These are phyloP conservation scores for Scarus forsteni DNA, from an alignment of 2,797 vertebrate species.

Conservation along the genomic window DNA sequence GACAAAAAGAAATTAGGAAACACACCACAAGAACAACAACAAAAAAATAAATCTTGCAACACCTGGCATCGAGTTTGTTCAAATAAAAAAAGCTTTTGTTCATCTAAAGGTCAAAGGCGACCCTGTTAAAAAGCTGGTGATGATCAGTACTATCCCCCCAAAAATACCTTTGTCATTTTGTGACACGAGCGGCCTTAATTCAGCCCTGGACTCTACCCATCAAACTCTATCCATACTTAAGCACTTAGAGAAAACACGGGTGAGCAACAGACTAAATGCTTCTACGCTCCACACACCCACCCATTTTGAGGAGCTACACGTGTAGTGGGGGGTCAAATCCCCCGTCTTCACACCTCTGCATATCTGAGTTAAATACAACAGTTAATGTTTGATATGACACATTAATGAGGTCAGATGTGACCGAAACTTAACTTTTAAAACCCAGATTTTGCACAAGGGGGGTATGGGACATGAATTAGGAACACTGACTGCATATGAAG, in stretches of 20 bases:
- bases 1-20: conserved; percentile 55
- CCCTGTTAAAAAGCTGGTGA: conserved; percentile 79
- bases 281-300: conserved; percentile 23
- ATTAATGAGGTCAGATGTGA: not conserved
- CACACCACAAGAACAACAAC: conserved; percentile 63
- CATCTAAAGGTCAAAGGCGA: conserved; percentile 72
- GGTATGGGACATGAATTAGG: not conserved
- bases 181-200: conserved; percentile 12
- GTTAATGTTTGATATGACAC: conserved; percentile 48
- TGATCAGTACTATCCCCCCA: conserved; percentile 62
- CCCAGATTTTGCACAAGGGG: conserved; percentile 5
- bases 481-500: too few relatives aligned
- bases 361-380: conserved; percentile 22
- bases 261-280: conserved; percentile 16
- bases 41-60: conserved; percentile 62
- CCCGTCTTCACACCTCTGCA: conserved; percentile 38
- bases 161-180: conserved; percentile 18
- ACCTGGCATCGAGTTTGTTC: conserved; percentile 77
- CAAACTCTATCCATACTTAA: conserved; percentile 26
- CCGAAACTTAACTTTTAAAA: conserved; percentile 13
- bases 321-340: conserved; percentile 36
- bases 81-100: conserved; percentile 75
- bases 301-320: conserved; percentile 54
- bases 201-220: conserved; percentile 4
- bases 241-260: conserved; percentile 31